These are phyloP conservation scores for Parochlus steinenii DNA, from an alignment of 2,888 invertebrate species.

Conservation along the genomic window DNA sequence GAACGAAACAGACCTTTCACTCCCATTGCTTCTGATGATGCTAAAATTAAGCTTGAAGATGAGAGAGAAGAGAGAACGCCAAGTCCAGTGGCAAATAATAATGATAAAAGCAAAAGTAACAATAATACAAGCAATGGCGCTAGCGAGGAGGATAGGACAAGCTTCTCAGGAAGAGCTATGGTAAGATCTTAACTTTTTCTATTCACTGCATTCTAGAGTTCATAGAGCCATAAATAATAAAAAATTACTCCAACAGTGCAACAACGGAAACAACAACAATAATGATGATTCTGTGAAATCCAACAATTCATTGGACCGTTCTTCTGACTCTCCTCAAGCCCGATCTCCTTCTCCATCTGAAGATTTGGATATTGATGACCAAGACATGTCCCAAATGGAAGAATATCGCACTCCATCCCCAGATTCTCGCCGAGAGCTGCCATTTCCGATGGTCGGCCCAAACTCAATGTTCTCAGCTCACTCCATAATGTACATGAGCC, in stretches of 20 bases:
- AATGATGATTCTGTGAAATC: slow-evolving; percentile 10
- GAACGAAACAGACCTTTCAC: slow-evolving; percentile 23
- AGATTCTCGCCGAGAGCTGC: slow-evolving; percentile 38
- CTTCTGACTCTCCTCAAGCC: slow-evolving; percentile 16
- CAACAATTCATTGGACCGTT: slow-evolving; percentile 11
- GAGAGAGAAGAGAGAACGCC: slow-evolving; percentile 11
- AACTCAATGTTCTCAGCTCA: slow-evolving; percentile 71
- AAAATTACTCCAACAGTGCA: slow-evolving; percentile 21
- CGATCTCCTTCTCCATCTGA: slow-evolving; percentile 20
- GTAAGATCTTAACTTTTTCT: too few species aligned
- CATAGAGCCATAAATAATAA: slow-evolving; percentile 19
- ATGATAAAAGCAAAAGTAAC: too few species aligned
- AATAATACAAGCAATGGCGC: slow-evolving; percentile 17
- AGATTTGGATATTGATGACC: slow-evolving; percentile 28
- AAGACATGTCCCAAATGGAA: slow-evolving; percentile 27
- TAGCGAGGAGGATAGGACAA: slow-evolving; percentile 15
- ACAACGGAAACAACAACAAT: slow-evolving; percentile 29
- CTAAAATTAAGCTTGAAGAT: slow-evolving; percentile 13
- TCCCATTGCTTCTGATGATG: slow-evolving; percentile 10
- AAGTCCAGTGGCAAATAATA: slow-evolving; percentile 7
- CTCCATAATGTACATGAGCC: slow-evolving; percentile 84
- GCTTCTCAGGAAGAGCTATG: slow-evolving; percentile 19
- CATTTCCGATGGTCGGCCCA: slow-evolving; percentile 62
- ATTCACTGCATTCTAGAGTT: too few species aligned
- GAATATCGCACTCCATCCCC: slow-evolving; percentile 29